Evolutionary conservation across 2,888 invertebrate genomes (phyloP), one percentile per base, ranked within the genome.

Genomic region (Paralinhomoeus sp.): DNA sequence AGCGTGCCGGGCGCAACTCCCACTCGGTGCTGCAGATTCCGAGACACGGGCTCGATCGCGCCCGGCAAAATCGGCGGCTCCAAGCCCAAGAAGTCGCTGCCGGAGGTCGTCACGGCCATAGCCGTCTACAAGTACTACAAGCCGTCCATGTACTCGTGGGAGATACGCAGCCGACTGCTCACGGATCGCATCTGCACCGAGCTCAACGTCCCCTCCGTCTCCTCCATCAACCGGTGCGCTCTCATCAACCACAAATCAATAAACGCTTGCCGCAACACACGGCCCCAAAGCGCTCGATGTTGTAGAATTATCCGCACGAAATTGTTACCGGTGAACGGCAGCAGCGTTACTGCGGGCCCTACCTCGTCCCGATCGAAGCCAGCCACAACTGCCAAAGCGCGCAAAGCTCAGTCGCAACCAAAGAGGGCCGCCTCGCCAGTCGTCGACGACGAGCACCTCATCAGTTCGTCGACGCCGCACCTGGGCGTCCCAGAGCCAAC

Each of bases 21-120:
- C 27, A 5, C 12, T 12, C 12, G 27, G 7, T 27, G 27, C 27
- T 27, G 15, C 31, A 51, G 51, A 46, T 51, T 38, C 40, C 47
- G 51, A 7, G 47, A 51, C 41, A 51, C 51, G 3, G 51, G 51
- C 23, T 51, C 51, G 21, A 51, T 51, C 20, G 40, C 46, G 20
- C 51, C 51, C 7, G 51, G 51, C 9, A 51, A 51, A 41, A 51
- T 51, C 33, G 51, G 51, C 27, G 51, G 51, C 17, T 49, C 49
- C 20, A 51, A 51, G 42, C 51, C 51, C 17, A 51, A 51, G 27
- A 51, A 51, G 42, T 51, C 49, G 15, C 40, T 51, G 38, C 51
- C 51, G 1, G 44, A 48, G 31, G 51, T 51, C 21, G 43, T 51
- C 31, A 45, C 51, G 1, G 51, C 51, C n/a, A 51, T 51, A n/a